Conservation (phyloP, 2,797 vertebrate species). For the Austrolebias charrua region DNA sequence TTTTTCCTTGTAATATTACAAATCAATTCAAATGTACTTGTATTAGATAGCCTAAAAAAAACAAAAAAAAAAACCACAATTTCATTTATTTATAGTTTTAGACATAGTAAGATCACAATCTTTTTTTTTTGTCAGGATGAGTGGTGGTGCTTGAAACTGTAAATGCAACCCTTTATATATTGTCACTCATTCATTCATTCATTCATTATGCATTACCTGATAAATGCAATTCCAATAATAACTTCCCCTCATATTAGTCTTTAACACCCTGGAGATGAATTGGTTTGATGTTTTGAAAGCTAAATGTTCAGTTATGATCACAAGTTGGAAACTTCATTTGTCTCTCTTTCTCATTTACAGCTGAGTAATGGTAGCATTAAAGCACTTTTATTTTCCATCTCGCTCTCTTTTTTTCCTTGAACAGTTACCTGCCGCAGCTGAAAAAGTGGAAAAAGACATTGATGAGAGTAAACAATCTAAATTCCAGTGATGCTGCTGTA, state of each 20-base stretch:
- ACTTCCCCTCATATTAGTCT: neutral
- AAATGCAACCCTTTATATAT: neutral
- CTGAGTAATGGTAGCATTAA: neutral
- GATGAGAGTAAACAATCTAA: neutral
- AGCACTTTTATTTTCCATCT: too few species aligned
- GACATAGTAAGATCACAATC: neutral
- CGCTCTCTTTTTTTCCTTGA: neutral
- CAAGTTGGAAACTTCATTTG: too few species aligned
- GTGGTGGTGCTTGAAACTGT: neutral
- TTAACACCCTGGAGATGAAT: neutral
- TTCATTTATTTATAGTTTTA: neutral
- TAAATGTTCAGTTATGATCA: neutral
- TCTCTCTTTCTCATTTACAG: too few species aligned
- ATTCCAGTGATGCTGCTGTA: neutral
- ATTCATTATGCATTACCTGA: neutral
- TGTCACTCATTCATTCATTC: neutral
- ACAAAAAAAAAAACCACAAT: too few species aligned
- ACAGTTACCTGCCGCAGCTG: neutral
- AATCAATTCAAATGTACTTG: neutral
- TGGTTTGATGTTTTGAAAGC: slow-evolving; percentile 2
- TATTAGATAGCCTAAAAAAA: neutral
- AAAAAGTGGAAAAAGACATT: neutral
- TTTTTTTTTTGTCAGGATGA: neutral
- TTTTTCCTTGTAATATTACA: neutral
- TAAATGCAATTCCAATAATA: neutral